These are phyloP conservation scores for Ophioninae sp. DNA, from an alignment of 2,888 invertebrate genomes.

Conservation along the genomic window DNA sequence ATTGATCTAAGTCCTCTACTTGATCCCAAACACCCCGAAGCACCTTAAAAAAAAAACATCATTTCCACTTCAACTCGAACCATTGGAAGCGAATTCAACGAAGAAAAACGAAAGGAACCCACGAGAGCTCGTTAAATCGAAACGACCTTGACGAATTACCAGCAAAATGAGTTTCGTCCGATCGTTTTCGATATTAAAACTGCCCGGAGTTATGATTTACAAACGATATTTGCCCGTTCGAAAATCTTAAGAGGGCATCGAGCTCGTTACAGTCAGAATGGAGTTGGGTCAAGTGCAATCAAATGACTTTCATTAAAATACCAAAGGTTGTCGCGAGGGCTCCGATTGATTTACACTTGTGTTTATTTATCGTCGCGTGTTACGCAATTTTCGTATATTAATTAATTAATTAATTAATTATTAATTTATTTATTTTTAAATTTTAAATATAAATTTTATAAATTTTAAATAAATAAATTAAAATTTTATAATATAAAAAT, in stretches of 20 bases:
- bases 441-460: too few relatives aligned
- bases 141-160: background rate
- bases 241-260: background rate
- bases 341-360: slow-evolving; percentile 36
- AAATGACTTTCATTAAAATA: slow-evolving; percentile 43
- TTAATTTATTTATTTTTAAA: too few relatives aligned
- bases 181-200: background rate
- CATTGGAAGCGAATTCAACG: too few relatives aligned
- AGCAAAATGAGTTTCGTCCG: background rate
- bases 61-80: too few relatives aligned
- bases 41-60: too few relatives aligned
- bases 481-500: too few relatives aligned
- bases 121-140: too few relatives aligned
- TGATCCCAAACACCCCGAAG: too few relatives aligned
- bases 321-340: slow-evolving; percentile 4
- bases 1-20: too few relatives aligned
- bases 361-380: slow-evolving; percentile 36
- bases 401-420: too few relatives aligned
- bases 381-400: background rate
- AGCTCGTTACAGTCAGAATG: slow-evolving; percentile 10
- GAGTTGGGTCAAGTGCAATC: slow-evolving; percentile 20
- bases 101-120: background rate
- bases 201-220: background rate
- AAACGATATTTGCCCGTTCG: slow-evolving; percentile 9
- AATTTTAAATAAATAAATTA: too few relatives aligned